These are phyloP conservation scores for Enteromius mattozi DNA, from an alignment of 2,797 vertebrate genomes.

Conservation along the genomic window DNA sequence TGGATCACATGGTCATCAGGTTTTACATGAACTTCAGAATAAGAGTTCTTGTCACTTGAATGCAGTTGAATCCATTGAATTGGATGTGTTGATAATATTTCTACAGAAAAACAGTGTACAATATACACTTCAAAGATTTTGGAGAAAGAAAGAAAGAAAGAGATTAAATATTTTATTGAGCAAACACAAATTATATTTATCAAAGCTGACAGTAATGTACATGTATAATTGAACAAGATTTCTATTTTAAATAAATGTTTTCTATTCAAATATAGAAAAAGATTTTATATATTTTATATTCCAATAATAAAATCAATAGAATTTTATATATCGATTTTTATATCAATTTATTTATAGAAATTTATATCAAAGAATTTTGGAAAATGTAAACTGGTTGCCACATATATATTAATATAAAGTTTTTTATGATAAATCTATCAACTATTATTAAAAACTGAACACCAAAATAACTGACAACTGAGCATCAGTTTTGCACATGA, in stretches of 20 bases:
- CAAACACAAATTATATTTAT: neutral
- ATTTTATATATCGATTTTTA: too few species aligned
- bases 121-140: neutral
- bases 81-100: neutral
- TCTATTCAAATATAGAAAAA: neutral
- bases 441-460: neutral
- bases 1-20: neutral
- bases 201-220: neutral
- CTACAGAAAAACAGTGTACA: neutral
- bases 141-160: neutral
- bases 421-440: neutral
- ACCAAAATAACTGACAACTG: neutral
- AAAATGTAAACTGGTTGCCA: neutral
- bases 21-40: slow-evolving; percentile 3
- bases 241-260: neutral
- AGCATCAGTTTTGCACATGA: neutral
- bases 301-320: too few species aligned
- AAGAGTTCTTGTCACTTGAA: neutral
- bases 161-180: neutral
- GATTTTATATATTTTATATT: too few species aligned
- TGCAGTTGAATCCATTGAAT: neutral
- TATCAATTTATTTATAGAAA: too few species aligned
- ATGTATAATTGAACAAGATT: neutral
- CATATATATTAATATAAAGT: neutral
- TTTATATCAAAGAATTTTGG: neutral